Evolutionary conservation across 2,888 invertebrate species (phyloP).

Genomic region (Xylota sylvarum): DNA sequence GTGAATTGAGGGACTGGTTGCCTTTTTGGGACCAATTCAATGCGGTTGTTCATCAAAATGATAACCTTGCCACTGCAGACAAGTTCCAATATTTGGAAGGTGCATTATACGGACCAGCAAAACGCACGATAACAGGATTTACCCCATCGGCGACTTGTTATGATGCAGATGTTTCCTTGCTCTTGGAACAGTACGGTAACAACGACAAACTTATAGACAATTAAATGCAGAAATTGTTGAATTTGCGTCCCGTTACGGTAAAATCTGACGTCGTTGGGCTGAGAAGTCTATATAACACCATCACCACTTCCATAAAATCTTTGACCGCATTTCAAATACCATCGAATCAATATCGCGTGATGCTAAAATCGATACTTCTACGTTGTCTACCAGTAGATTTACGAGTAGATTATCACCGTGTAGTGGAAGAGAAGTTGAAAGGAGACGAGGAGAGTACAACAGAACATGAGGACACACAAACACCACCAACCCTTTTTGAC

Average conservation of each 20-base stretch:
- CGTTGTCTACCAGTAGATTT: neutral
- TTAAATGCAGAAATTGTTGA: slow-evolving; percentile 25
- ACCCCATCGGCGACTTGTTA: neutral
- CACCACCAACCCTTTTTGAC: neutral
- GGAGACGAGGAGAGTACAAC: neutral
- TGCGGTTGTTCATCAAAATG: too few relatives aligned
- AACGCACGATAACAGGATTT: slow-evolving; percentile 1
- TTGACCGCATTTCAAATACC: slow-evolving; percentile 38
- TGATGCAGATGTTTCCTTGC: slow-evolving; percentile 6
- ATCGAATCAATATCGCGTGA: neutral
- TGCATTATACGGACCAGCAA: neutral
- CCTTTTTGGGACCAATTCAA: too few relatives aligned
- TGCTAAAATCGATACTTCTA: neutral
- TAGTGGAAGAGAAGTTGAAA: neutral
- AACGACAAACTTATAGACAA: slow-evolving; percentile 35
- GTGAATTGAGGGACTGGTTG: too few relatives aligned
- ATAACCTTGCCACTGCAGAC: too few relatives aligned
- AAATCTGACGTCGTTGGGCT: neutral
- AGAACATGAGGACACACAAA: neutral
- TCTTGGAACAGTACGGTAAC: slow-evolving; percentile 21
- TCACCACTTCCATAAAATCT: slow-evolving; percentile 27
- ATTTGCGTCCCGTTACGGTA: neutral
- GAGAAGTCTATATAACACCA: slow-evolving; percentile 34
- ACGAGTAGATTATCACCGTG: neutral
- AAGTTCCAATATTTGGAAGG: too few relatives aligned